phyloP scores from a whole-genome alignment of 2,888 invertebrate species.

The Chromoteleia sp. region DNA sequence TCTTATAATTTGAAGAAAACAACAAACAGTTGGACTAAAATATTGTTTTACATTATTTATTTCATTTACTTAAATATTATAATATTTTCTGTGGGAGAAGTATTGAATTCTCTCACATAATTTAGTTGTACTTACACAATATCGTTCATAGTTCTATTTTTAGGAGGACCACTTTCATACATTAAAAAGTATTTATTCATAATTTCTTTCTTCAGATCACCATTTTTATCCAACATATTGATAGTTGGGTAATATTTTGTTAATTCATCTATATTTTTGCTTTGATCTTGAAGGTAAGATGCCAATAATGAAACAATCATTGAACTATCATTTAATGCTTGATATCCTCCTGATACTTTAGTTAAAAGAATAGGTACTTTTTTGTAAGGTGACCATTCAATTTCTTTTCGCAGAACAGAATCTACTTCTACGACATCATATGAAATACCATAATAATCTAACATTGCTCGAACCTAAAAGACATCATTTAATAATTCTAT shows the following conservation, averaged over 20 bases:
- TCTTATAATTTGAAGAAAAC: too few relatives aligned
- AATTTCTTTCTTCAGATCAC: slow-evolving; percentile 90
- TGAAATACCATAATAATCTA: slow-evolving; percentile 96
- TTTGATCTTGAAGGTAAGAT: slow-evolving; percentile 89
- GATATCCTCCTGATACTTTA: slow-evolving; percentile 90
- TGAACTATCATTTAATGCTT: slow-evolving; percentile 96
- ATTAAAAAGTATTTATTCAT: slow-evolving; percentile 96
- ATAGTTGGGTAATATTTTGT: slow-evolving; percentile 91
- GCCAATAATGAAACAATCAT: slow-evolving; percentile 96
- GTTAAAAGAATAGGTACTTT: slow-evolving; percentile 97
- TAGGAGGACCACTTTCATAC: slow-evolving; percentile 88
- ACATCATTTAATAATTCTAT: background rate
- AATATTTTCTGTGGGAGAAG: too few relatives aligned
- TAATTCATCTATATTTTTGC: slow-evolving; percentile 88
- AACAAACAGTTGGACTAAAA: too few relatives aligned
- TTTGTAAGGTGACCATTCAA: slow-evolving; percentile 96
- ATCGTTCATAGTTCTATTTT: slow-evolving; percentile 85
- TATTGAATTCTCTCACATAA: too few relatives aligned
- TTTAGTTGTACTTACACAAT: slow-evolving; percentile 86
- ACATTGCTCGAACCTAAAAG: slow-evolving; percentile 88
- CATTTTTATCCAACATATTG: slow-evolving; percentile 88
- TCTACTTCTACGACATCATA: slow-evolving; percentile 99
- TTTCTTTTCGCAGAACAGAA: slow-evolving; percentile 95
- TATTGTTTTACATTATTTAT: too few relatives aligned
- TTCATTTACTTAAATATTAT: too few relatives aligned